These are phyloP conservation scores for Chaenocephalus aceratus DNA, from an alignment of 2,113 vertebrate genomes.

Conservation along the genomic window DNA sequence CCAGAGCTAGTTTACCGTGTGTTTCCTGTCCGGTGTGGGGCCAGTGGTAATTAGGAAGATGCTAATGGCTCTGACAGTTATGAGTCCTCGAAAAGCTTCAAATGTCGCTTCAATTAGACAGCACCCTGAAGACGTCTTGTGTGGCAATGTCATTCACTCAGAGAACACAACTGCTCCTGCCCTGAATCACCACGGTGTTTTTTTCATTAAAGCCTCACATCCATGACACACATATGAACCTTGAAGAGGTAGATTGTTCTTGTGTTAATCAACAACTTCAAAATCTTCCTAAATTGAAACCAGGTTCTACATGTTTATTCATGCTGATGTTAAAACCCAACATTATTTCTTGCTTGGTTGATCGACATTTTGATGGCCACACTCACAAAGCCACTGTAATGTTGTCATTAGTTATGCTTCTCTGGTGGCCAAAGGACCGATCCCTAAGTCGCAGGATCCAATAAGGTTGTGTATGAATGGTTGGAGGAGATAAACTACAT, in stretches of 20 bases:
- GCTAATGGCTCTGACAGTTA: constrained; percentile 81
- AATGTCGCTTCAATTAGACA: constrained; percentile 56
- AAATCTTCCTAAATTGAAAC: constrained; percentile 43
- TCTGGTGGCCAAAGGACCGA: constrained; percentile 84
- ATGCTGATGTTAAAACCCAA: constrained; percentile 82
- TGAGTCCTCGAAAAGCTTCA: constrained; percentile 64
- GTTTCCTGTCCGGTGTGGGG: constrained; percentile 69
- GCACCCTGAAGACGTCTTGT: constrained; percentile 77
- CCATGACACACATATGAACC: constrained; percentile 28
- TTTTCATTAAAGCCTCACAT: constrained; percentile 8
- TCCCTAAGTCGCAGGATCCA: constrained; percentile 79
- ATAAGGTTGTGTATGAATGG: constrained; percentile 79
- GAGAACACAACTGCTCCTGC: constrained; percentile 24
- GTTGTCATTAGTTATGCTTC: constrained; percentile 88
- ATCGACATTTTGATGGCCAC: constrained; percentile 81
- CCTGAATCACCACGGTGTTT: constrained; percentile 19
- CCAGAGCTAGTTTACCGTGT: constrained; percentile 71
- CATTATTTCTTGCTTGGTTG: constrained; percentile 86
- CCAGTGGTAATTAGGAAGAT: constrained; percentile 75
- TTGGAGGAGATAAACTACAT: constrained; percentile 84
- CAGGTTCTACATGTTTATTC: constrained; percentile 78
- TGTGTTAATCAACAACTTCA: constrained; percentile 36
- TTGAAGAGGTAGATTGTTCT: constrained; percentile 10
- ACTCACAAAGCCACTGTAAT: constrained; percentile 83
- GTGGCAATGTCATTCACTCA: constrained; percentile 74